Base-by-base conservation (phyloP, 2,113 vertebrate species). In the Physeter macrocephalus region DNA sequence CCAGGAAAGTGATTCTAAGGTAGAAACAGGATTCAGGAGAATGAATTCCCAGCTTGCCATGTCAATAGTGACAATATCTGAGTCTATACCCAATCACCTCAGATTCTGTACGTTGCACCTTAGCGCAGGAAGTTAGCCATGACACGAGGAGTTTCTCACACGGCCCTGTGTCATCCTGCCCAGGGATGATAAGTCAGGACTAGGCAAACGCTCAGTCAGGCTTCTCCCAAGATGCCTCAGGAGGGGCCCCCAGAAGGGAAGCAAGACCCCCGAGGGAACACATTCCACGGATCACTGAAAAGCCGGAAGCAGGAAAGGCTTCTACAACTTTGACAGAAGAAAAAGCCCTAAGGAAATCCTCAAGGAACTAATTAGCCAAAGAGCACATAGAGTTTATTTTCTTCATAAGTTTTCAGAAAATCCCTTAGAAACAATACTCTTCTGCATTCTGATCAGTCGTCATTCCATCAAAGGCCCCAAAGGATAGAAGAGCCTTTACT, bases 131-230 rank as follows among this genome's bases (percentile, higher is more conserved):
- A 23, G 62, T 6, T 31, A 23, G 23, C 46, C 1, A 0, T 31
- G 13, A 5, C n/a, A 23, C 1, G 0, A 14, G 5, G 0, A 18
- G 6, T 66, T 74, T 41, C 82, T 74, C 64, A 27, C 21, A 5
- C 12, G 5, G 11, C 15, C 41, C 54, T 72, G 27, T 7, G 14
- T 64, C 61, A 31, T 18, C 66, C n/a, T 17, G 17, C 66, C 31
- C 36, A 54, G 57, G 46, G 31, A 39, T 8, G 36, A 29, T 0
- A 14, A 41, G 14, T 15, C 17, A 46, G 49, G n/a, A 54, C 49
- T 3, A 29, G 67, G 43, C 8, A 12, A 52, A 66, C 12, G 12
- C 3, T 82, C 74, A 11, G 27, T 39, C 31, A 8, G n/a, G 8
- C 61, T 71, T 72, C 90, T 82, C 36, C 20, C 49, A 21, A 21